A percentile compares a stretch with the other conserved stretches of the same genome.
Evolutionary conservation across 2,113 vertebrate species (phyloP).

Genomic region (Sarotherodon lohbergeri): DNA sequence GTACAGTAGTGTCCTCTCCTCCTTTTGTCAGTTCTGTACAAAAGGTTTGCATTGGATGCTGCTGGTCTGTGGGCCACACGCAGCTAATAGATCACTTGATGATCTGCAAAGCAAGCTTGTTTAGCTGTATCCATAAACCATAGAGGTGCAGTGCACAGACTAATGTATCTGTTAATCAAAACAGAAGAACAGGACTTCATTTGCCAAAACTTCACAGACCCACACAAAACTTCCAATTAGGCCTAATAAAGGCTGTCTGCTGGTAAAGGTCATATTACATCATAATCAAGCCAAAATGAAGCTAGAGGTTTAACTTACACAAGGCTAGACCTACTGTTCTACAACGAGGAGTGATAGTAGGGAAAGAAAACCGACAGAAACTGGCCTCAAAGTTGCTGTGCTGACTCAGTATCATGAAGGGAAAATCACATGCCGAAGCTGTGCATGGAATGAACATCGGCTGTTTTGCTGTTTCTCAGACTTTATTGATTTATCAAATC

Average conservation of each 20-base stretch:
- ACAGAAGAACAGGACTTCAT: background rate
- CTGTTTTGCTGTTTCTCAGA: background rate
- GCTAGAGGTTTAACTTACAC: background rate
- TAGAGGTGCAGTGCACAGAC: background rate
- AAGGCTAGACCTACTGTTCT: background rate
- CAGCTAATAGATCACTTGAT: background rate
- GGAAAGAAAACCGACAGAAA: background rate
- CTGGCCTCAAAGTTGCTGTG: background rate
- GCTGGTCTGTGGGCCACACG: background rate
- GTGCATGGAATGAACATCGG: background rate
- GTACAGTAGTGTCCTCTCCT: background rate
- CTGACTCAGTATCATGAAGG: background rate
- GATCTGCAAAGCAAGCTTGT: background rate
- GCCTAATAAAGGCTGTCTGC: background rate
- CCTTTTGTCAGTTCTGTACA: background rate
- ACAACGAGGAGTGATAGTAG: background rate
- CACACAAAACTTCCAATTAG: background rate
- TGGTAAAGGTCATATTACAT: background rate
- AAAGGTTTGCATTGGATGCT: background rate
- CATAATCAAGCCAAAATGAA: background rate
- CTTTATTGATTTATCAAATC: constrained; percentile 5
- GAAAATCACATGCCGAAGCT: background rate
- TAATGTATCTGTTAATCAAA: background rate
- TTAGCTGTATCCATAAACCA: background rate
- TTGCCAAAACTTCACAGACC: background rate